Evolutionary conservation across 2,888 invertebrate genomes (phyloP), one percentile per base, ranked within the genome.

Genomic region (Dynastes tityus): DNA sequence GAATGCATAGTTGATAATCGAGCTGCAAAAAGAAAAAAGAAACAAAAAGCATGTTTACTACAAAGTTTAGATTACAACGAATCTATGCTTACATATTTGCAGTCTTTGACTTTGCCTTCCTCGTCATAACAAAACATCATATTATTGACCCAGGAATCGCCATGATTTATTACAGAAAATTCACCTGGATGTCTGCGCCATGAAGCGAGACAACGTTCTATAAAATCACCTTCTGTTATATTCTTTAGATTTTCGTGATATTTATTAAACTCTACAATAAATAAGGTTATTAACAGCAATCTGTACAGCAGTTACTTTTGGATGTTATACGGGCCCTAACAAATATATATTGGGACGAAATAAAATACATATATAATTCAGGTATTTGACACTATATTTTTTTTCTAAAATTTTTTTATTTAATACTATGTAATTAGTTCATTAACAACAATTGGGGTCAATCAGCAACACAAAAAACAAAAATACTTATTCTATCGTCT

Each of bases 71-170:
- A 45, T 11, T 45, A 11, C 1, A 8, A 11, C 9, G 45, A 45
- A 11, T 45, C 11, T 11, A 40, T 74, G 87, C 89, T 86, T 84
- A 90, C 89, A 79, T 90, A 89, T 80, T 86, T 86, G 11, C 89
- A 85, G 37, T 90, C 89, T 58, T 84, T 82, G 5, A 89, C 84
- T 45, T 85, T 82, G 22, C 87, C 87, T 77, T 86, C 83, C 16
- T 86, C 81, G 78, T 88, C 82, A 80, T 91, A 89, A 82, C 89
- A 89, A 80, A 91, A 91, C 82, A 91, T 87, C 83, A 91, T 88
- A 81, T 91, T 91, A 80, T 91, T 91, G 0, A 89, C 86, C 91
- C 91, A 91, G 4, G 91, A 84, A 84, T 91, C 91, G 2, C 91
- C 91, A 79, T 91, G 91, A 81, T 90, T 90, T 11, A 91, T 85